phyloP scores from a whole-genome alignment of 2,113 vertebrate genomes.

The Myotis lucifugus region DNA sequence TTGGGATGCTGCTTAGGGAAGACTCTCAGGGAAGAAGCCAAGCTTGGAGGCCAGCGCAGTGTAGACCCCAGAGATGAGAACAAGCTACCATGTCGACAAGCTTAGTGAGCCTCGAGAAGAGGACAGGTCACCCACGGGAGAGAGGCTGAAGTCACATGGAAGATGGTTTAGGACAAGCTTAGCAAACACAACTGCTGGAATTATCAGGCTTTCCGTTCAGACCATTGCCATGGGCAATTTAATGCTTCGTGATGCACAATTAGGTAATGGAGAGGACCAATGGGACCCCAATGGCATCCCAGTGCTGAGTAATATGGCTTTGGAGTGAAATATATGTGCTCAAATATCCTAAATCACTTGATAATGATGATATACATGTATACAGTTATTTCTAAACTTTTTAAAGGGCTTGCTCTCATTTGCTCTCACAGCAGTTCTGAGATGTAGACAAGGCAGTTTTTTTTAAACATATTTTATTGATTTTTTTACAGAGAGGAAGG shows the following conservation, averaged over 20 bases:
- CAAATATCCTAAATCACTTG: neutral
- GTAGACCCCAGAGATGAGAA: neutral
- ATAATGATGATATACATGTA: neutral
- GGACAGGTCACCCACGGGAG: neutral
- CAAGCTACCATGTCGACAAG: neutral
- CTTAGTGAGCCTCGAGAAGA: neutral
- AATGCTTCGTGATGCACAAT: neutral
- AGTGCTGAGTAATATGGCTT: neutral
- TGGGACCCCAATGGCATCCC: neutral
- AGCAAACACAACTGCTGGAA: neutral
- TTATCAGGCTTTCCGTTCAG: neutral
- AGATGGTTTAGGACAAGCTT: neutral
- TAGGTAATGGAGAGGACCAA: neutral
- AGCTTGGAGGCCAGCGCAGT: neutral
- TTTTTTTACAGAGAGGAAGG: no score
- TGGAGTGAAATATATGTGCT: neutral
- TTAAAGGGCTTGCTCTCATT: neutral
- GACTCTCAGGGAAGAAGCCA: neutral
- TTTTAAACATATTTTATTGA: no score
- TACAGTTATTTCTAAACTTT: neutral
- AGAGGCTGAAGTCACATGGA: neutral
- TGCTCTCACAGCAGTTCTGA: neutral
- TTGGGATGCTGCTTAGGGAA: neutral
- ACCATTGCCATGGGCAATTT: neutral
- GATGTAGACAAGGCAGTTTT: neutral